Evolutionary conservation across 2,113 vertebrate genomes (phyloP).

Genomic region (Gallinago undulata): DNA sequence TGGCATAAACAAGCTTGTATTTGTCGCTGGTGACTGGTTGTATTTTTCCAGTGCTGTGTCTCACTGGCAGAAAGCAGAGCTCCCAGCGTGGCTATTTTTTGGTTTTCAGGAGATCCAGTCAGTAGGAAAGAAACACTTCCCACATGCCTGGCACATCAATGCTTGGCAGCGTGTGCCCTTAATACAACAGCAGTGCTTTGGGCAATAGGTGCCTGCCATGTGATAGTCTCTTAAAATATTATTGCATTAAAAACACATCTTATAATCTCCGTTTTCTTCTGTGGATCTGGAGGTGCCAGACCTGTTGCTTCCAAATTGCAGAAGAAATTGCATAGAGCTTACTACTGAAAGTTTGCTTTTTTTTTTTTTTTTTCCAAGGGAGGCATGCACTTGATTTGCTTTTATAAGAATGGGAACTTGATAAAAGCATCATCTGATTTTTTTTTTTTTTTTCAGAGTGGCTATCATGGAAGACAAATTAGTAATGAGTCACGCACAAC

Average conservation of each 20-base stretch:
- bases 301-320: not conserved
- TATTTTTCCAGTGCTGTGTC: slow-evolving; percentile 15
- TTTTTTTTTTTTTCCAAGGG: not conserved
- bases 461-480: not conserved
- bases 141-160: not conserved
- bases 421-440: not conserved
- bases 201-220: not conserved
- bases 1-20: not conserved
- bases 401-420: not conserved
- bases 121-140: not conserved
- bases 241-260: not conserved
- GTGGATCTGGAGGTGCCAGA: not conserved
- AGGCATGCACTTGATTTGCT: not conserved
- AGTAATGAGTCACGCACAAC: not conserved
- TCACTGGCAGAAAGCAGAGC: not conserved
- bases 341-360: not conserved
- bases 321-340: not conserved
- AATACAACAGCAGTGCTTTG: not conserved
- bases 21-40: not conserved
- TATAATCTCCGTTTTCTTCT: not conserved
- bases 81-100: not conserved
- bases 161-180: not conserved
- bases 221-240: not conserved
- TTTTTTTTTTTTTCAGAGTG: not conserved
- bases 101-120: not conserved